A percentile compares a stretch with the other conserved stretches of the same genome.
Conservation (phyloP, 1,140 invertebrate genomes). For the Cyrtorhinus lividipennis region DNA sequence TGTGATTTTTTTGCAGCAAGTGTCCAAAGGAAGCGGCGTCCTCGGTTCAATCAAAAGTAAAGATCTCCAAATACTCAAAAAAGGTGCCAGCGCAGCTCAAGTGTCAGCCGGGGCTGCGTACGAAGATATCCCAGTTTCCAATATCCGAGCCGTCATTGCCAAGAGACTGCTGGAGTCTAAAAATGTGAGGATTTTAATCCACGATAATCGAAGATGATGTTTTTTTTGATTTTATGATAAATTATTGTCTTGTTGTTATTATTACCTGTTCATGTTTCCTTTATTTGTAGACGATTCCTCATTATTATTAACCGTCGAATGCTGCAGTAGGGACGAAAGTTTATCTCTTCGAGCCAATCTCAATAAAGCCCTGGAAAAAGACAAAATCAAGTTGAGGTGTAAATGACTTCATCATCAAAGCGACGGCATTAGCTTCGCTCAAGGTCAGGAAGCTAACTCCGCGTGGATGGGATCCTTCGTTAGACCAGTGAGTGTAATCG, state of each 20-base stretch:
- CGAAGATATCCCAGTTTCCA: slow-evolving; percentile 72
- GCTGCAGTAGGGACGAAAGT: slow-evolving; percentile 66
- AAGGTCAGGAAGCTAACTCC: slow-evolving; percentile 88
- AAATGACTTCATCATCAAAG: slow-evolving; percentile 97
- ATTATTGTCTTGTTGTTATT: neutral
- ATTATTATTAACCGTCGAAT: slow-evolving; percentile 89
- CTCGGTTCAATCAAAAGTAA: slow-evolving; percentile 75
- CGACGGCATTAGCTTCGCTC: slow-evolving; percentile 75
- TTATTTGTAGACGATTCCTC: slow-evolving; percentile 59
- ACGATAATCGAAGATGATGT: too few relatives aligned
- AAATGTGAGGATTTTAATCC: slow-evolving; percentile 29
- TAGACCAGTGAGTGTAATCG: slow-evolving; percentile 82
- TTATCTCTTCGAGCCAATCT: slow-evolving; percentile 45
- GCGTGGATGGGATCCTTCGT: slow-evolving; percentile 92
- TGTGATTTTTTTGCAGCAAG: slow-evolving; percentile 35
- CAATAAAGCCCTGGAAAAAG: slow-evolving; percentile 63
- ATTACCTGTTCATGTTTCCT: neutral
- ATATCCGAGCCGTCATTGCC: slow-evolving; percentile 80
- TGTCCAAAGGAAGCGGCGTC: slow-evolving; percentile 69
- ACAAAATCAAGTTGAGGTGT: slow-evolving; percentile 77
- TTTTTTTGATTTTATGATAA: neutral
- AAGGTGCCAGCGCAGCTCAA: slow-evolving; percentile 29
- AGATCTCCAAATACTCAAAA: slow-evolving; percentile 51
- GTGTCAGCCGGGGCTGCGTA: slow-evolving; percentile 36
- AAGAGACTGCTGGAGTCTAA: slow-evolving; percentile 86